phyloP scores from a whole-genome alignment of 2,888 invertebrate species.

The Drosophila vallismaia region DNA sequence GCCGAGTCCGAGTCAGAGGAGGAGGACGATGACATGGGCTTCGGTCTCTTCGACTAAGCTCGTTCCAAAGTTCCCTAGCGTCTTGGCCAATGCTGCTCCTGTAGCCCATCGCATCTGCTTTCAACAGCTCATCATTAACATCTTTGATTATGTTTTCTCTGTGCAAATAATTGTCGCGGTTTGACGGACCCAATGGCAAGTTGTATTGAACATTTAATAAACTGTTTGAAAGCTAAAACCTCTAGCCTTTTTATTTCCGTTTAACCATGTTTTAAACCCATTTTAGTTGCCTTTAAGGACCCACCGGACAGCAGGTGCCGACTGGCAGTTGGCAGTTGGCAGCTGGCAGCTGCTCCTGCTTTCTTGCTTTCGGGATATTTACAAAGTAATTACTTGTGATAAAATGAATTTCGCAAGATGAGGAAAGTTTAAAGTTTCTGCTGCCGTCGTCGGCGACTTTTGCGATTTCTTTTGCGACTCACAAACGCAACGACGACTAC shows the following conservation, averaged over 20 bases:
- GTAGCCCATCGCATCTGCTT: slow-evolving; percentile 28
- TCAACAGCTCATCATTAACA: slow-evolving; percentile 50
- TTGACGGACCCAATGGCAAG: slow-evolving; percentile 83
- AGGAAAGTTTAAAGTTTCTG: slow-evolving; percentile 79
- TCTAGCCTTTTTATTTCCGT: slow-evolving; percentile 11
- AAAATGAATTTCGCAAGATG: slow-evolving; percentile 80
- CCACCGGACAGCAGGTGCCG: slow-evolving; percentile 53
- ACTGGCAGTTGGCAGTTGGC: slow-evolving; percentile 58
- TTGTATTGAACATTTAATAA: slow-evolving; percentile 65
- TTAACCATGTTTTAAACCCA: slow-evolving; percentile 39
- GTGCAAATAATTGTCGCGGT: slow-evolving; percentile 83
- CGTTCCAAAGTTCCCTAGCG: slow-evolving; percentile 6
- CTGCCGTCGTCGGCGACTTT: slow-evolving; percentile 49
- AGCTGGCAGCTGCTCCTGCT: slow-evolving; percentile 58
- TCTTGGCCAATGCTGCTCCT: neutral
- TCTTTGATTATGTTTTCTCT: slow-evolving; percentile 18
- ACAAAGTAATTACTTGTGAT: slow-evolving; percentile 82
- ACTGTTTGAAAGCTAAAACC: slow-evolving; percentile 41
- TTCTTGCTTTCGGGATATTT: slow-evolving; percentile 65
- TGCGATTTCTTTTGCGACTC: slow-evolving; percentile 64
- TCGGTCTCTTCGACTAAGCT: slow-evolving; percentile 94
- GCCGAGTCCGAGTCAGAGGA: slow-evolving; percentile 90
- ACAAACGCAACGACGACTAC: slow-evolving; percentile 10
- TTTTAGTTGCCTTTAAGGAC: slow-evolving; percentile 59
- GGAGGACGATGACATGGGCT: slow-evolving; percentile 98